A percentile compares a stretch with the other conserved stretches of the same genome.
These are phyloP conservation scores for Lagocephalus sceleratus DNA, from an alignment of 2,797 vertebrate genomes.

Conservation along the genomic window DNA sequence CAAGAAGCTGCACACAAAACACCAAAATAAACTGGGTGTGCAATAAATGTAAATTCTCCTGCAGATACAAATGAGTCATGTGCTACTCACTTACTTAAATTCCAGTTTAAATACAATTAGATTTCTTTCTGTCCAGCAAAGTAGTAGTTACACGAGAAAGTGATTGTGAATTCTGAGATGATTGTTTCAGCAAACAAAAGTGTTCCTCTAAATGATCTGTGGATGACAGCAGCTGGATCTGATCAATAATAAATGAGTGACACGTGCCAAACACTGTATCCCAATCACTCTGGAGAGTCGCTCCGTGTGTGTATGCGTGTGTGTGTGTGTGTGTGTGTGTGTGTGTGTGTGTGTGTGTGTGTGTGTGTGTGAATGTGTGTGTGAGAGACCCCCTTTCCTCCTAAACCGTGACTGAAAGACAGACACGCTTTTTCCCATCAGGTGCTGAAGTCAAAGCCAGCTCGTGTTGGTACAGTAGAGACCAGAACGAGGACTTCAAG, in stretches of 20 bases:
- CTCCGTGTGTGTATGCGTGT: constrained; percentile 23
- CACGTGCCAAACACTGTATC: constrained; percentile 71
- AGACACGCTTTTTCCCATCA: constrained; percentile 62
- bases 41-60: no score
- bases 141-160: constrained; percentile 1
- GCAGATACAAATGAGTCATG: no score
- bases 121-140: neutral
- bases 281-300: constrained; percentile 53
- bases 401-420: constrained; percentile 47
- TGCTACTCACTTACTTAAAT: no score
- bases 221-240: constrained; percentile 70
- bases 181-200: constrained; percentile 18
- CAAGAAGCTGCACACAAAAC: no score
- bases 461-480: constrained; percentile 50
- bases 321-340: constrained; percentile 10
- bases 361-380: constrained; percentile 6
- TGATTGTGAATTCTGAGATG: neutral
- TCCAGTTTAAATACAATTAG: no score
- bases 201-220: constrained; percentile 63
- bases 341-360: constrained; percentile 17
- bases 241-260: constrained; percentile 77
- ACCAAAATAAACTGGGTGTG: no score
- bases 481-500: constrained; percentile 75
- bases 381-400: constrained; percentile 46
- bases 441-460: constrained; percentile 70